Base-by-base conservation (phyloP, 2,888 invertebrate genomes). In the Galeopsomyia nigrocyanea region DNA sequence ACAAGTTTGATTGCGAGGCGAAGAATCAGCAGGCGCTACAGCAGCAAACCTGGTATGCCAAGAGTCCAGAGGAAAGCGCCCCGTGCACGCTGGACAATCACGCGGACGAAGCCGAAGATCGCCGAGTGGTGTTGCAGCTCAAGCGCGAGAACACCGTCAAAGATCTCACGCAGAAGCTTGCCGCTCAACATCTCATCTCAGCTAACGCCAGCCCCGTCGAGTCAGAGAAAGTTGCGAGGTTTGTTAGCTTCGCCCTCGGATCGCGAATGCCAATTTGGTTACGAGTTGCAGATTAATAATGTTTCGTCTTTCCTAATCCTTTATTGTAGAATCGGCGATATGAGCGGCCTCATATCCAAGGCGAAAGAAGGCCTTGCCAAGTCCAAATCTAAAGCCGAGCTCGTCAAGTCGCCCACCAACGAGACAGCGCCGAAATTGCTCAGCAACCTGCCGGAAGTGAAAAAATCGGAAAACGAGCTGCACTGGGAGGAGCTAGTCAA, bases 401-500 rank as follows among this genome's bases (percentile, higher is more conserved):
- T 92, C 71, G 86, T 92, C 80, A 91, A 93, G 87, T 91, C 92
- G 83, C 90, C 94, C 73, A 90, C 93, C 0, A 89, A 89, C 77
- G 94, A 92, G 83, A 92, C 89, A 80, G 88, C 89, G 80, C 90
- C 90, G 78, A 92, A 90, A 87, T 22, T 70, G 7, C 17, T 19
- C 17, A 95, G 94, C 87, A 92, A 90, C 86, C 9, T 61, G 10
- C 82, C 90, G 46, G 94, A 95, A 83, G 89, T 91, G 47, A 95
- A 95, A 86, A 94, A 96, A 83, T 94, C 96, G 0, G 97, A 97
- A 87, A 96, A 95, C 82, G 98, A 98, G 82, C 87, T 98, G 2
- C 95, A 97, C 82, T 99, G 99, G 98, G 98, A 98, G 82, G 95
- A 96, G 82, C 87, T 98, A 75, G 92, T 94, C 64, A 91, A 92